Conservation (phyloP, 2,113 vertebrate species). For the Psittacula cyanocephala region DNA sequence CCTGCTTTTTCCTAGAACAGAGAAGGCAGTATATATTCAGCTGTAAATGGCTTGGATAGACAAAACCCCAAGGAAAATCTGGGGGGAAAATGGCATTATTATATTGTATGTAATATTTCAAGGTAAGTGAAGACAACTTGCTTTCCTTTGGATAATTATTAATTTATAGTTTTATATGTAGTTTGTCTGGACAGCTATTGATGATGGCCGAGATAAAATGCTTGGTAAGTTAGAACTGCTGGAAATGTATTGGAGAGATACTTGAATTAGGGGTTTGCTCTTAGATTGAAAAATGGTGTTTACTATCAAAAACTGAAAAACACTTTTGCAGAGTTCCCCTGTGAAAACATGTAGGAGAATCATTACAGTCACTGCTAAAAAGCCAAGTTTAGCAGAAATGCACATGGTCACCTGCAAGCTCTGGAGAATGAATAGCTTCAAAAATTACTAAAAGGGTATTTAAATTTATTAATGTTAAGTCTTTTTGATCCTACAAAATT, state of each 20-base stretch:
- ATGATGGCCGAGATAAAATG: neutral
- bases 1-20: neutral
- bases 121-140: neutral
- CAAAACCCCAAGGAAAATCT: neutral
- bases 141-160: neutral
- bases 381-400: neutral
- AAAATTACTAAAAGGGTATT: neutral
- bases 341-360: neutral
- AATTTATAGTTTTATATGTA: neutral
- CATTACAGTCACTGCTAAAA: neutral
- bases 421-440: neutral
- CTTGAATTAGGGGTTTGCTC: neutral
- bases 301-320: neutral
- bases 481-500: neutral
- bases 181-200: neutral
- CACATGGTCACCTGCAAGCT: neutral
- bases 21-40: neutral
- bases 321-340: neutral
- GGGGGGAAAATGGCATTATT: neutral
- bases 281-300: neutral
- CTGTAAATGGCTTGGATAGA: neutral
- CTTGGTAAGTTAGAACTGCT: neutral
- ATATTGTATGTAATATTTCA: neutral
- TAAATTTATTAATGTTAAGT: neutral
- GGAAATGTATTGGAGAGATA: neutral